phyloP scores from a whole-genome alignment of 2,888 invertebrate genomes.

The Allolobophora icterica region DNA sequence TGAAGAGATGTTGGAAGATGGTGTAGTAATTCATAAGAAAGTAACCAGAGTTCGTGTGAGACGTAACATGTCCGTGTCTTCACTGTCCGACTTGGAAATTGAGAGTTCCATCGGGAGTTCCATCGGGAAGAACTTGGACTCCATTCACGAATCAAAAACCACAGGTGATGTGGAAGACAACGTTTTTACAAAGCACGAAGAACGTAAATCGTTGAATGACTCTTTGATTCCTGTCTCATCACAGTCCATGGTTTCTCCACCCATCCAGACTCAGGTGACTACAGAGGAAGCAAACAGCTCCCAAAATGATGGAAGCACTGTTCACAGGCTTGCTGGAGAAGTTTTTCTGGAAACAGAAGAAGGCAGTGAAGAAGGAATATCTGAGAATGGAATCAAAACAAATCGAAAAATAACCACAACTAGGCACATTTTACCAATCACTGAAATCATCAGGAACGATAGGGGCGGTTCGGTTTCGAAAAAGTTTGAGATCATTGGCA shows the following conservation, averaged over 20 bases:
- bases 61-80: not conserved
- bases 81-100: not conserved
- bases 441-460: slow-evolving; percentile 27
- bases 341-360: not conserved
- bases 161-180: not conserved
- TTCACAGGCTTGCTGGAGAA: not conserved
- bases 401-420: slow-evolving; percentile 30
- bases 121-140: not conserved
- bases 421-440: slow-evolving; percentile 32
- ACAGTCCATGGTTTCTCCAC: not conserved
- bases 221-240: not conserved
- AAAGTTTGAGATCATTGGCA: slow-evolving; percentile 32
- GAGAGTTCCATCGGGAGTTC: not conserved
- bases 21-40: slow-evolving; percentile 33
- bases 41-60: slow-evolving; percentile 20
- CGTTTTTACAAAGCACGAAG: not conserved
- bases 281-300: not conserved
- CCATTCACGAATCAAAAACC: not conserved
- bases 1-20: slow-evolving; percentile 40
- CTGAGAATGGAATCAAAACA: not conserved
- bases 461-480: not conserved
- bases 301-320: not conserved
- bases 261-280: not conserved
- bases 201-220: not conserved
- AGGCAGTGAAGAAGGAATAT: not conserved